Conservation (phyloP, 2,113 vertebrate genomes). For the Rissa tridactyla region DNA sequence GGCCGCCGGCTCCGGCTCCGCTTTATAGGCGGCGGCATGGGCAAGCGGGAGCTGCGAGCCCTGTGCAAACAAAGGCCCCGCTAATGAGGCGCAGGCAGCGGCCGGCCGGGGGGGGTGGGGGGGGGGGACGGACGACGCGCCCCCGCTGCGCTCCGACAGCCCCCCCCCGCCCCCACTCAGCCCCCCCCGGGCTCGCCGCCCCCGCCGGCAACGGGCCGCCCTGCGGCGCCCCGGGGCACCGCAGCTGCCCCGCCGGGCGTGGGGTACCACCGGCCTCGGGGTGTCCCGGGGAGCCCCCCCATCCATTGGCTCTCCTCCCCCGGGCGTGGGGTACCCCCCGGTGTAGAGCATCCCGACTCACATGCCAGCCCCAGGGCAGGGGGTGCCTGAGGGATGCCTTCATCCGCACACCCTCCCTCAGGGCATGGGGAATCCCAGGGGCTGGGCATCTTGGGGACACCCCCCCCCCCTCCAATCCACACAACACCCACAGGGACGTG, state of each 20-base stretch:
- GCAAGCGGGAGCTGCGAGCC: background rate
- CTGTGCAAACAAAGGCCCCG: constrained; percentile 53
- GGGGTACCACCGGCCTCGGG: too few species aligned
- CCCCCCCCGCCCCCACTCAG: background rate
- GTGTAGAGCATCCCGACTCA: background rate
- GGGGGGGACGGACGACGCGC: background rate
- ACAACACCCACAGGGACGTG: background rate
- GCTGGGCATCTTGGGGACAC: background rate
- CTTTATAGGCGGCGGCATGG: constrained; percentile 42
- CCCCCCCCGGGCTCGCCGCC: background rate
- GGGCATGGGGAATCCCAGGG: background rate
- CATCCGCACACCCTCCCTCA: background rate
- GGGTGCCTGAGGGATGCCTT: background rate
- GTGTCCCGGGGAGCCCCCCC: background rate
- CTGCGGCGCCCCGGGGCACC: background rate
- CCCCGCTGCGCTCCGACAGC: background rate
- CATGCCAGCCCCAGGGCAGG: background rate
- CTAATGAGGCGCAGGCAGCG: constrained; percentile 48
- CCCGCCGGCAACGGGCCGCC: background rate
- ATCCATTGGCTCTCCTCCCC: too few species aligned
- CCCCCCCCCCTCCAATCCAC: too few species aligned
- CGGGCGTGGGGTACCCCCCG: too few species aligned
- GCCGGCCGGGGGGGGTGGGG: background rate
- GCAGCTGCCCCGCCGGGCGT: background rate
- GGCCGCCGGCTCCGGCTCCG: background rate